These are phyloP conservation scores for Rhagologus leucostigma DNA, from an alignment of 2,113 vertebrate genomes.

Conservation along the genomic window DNA sequence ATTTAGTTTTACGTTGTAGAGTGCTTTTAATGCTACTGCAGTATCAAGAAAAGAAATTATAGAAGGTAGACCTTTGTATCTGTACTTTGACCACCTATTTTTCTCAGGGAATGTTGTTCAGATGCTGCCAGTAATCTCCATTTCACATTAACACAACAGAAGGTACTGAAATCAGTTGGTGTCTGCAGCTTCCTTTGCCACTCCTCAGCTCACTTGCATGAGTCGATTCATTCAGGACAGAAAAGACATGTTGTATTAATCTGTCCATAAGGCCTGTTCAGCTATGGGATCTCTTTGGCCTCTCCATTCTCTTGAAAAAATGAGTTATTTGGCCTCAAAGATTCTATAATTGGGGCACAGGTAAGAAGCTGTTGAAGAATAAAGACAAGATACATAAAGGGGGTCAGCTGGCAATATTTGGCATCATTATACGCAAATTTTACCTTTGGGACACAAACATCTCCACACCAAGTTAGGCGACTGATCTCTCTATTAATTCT, in stretches of 20 bases:
- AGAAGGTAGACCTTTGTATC: background rate
- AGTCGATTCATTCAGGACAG: accelerated
- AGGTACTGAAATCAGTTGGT: background rate
- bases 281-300: background rate
- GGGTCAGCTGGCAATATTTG: background rate
- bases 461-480: background rate
- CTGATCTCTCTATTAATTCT: background rate
- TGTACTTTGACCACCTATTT: background rate
- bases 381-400: background rate
- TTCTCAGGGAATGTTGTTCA: background rate
- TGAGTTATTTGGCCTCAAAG: background rate
- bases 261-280: background rate
- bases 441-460: background rate
- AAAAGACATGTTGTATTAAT: background rate
- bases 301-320: background rate
- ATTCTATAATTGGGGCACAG: background rate
- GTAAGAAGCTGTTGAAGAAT: background rate
- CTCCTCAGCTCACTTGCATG: background rate
- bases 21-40: background rate
- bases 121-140: background rate
- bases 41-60: background rate
- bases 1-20: background rate
- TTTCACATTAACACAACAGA: background rate
- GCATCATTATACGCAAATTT: background rate
- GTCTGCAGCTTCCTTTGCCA: background rate